phyloP scores from a whole-genome alignment of 2,113 vertebrate species.

The Corydoras maculifer region DNA sequence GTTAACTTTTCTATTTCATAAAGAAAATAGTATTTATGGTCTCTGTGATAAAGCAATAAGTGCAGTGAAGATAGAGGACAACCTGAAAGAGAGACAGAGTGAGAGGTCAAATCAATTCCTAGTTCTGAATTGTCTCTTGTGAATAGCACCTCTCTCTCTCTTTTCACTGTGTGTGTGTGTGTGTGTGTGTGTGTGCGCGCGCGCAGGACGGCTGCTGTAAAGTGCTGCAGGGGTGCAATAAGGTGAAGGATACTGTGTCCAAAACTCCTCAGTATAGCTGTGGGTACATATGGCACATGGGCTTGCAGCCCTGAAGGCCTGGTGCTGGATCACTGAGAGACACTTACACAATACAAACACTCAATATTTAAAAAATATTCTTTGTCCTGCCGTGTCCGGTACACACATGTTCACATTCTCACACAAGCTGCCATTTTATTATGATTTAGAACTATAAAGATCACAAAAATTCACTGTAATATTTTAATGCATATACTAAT shows the following conservation, averaged over 20 bases:
- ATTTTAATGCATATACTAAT: neutral
- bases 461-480: too few species aligned
- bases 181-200: slow-evolving; percentile 2
- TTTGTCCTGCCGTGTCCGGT: slow-evolving; percentile 18
- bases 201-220: neutral
- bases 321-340: slow-evolving; percentile 31
- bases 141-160: neutral
- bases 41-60: slow-evolving; percentile 3
- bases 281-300: slow-evolving; percentile 42
- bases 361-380: slow-evolving; percentile 37
- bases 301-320: slow-evolving; percentile 30
- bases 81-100: slow-evolving; percentile 9
- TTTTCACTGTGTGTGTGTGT: neutral
- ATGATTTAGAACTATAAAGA: neutral
- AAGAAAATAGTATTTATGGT: slow-evolving; percentile 2
- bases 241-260: slow-evolving; percentile 40
- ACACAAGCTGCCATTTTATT: neutral
- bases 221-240: slow-evolving; percentile 15
- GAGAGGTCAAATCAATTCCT: slow-evolving; percentile 26
- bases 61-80: slow-evolving; percentile 13
- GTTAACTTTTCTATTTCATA: neutral
- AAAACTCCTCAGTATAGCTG: slow-evolving; percentile 34
- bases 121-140: slow-evolving; percentile 23
- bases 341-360: slow-evolving; percentile 39
- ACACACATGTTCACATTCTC: slow-evolving; percentile 23